A percentile compares a stretch with the other conserved stretches of the same genome.
These are phyloP conservation scores for Pristionchus maxplancki DNA, from an alignment of 2,888 invertebrate species.

Conservation along the genomic window DNA sequence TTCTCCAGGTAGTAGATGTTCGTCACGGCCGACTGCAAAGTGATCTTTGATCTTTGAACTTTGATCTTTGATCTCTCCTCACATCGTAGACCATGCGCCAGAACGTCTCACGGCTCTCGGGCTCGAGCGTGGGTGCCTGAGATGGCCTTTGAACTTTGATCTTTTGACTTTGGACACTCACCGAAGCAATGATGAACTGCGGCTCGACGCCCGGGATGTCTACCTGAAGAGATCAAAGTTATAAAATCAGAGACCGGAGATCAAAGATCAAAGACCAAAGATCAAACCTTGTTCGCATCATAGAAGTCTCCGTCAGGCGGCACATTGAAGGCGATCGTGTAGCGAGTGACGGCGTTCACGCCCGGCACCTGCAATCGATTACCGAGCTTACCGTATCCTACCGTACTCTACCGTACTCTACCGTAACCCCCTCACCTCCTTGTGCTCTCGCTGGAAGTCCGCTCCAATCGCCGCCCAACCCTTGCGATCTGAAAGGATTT, in stretches of 20 bases:
- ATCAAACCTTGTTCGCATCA: neutral
- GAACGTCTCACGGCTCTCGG: slow-evolving; percentile 1
- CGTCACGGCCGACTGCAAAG: neutral
- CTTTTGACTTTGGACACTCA: too few relatives aligned
- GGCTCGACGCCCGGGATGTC: neutral
- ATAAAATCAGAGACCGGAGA: too few relatives aligned
- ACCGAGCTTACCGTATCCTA: too few relatives aligned
- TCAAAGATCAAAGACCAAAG: slow-evolving; percentile 1
- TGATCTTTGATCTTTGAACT: neutral
- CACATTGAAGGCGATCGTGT: neutral
- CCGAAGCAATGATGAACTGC: neutral
- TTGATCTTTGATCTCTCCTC: neutral
- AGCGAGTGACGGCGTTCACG: neutral
- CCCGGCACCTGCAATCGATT: neutral
- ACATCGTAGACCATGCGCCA: slow-evolving; percentile 10
- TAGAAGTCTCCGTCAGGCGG: neutral
- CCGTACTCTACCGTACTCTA: neutral
- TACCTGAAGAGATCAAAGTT: neutral
- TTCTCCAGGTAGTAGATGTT: neutral
- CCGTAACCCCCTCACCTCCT: neutral
- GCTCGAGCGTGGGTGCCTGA: neutral
- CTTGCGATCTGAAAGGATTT: neutral
- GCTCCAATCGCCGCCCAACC: neutral
- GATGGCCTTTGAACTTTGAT: too few relatives aligned
- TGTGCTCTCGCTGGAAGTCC: neutral